A percentile compares a stretch with the other conserved stretches of the same genome.
Conservation (phyloP, 2,888 invertebrate genomes). For the Steinernema carpocapsae region DNA sequence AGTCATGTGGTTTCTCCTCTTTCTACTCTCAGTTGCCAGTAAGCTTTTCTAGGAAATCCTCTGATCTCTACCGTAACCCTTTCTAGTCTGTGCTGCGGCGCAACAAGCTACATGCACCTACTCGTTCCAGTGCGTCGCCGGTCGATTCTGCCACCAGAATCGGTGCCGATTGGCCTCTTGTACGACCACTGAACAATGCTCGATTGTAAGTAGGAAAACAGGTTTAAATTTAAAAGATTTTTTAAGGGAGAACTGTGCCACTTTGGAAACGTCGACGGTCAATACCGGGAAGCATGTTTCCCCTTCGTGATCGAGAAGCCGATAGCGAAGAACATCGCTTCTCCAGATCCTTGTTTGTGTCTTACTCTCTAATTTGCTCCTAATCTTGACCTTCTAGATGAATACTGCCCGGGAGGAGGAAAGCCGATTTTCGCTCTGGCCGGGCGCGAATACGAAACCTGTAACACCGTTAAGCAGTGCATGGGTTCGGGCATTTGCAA, state of each 20-base stretch:
- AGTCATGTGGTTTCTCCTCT: slow-evolving; percentile 22
- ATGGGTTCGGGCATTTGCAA: slow-evolving; percentile 60
- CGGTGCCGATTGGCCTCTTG: slow-evolving; percentile 17
- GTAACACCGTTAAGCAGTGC: slow-evolving; percentile 56
- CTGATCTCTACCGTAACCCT: not conserved
- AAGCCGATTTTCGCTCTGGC: slow-evolving; percentile 47
- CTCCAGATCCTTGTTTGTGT: slow-evolving; percentile 15
- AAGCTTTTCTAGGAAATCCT: not conserved
- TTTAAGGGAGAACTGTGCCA: slow-evolving; percentile 57
- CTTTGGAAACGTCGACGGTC: slow-evolving; percentile 57
- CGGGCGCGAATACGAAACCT: slow-evolving; percentile 54
- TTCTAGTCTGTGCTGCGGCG: not conserved
- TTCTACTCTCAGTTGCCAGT: not conserved
- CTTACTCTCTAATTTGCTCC: not conserved
- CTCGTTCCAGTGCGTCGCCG: slow-evolving; percentile 33
- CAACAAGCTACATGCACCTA: slow-evolving; percentile 15
- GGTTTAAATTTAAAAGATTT: no score
- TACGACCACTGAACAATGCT: slow-evolving; percentile 7
- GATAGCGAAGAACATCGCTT: not conserved
- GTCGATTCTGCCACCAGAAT: slow-evolving; percentile 15
- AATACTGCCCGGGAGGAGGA: slow-evolving; percentile 64
- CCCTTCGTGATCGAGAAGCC: slow-evolving; percentile 38
- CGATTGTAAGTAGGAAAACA: not conserved
- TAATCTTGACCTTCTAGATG: slow-evolving; percentile 37
- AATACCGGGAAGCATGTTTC: slow-evolving; percentile 56